These are phyloP conservation scores for Lepidochrysops patricia DNA, from an alignment of 2,888 invertebrate species.

Conservation along the genomic window DNA sequence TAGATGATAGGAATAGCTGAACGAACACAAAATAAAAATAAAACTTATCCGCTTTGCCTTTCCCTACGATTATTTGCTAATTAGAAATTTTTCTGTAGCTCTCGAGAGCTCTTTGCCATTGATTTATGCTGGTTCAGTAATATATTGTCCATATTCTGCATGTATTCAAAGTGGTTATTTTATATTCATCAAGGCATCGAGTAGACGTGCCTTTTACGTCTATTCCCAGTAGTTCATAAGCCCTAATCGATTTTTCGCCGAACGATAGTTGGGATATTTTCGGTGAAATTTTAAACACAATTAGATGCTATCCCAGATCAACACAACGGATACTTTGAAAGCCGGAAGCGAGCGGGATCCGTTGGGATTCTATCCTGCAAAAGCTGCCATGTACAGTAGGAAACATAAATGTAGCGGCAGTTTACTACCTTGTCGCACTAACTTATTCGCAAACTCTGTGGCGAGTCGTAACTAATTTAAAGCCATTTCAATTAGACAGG, in stretches of 20 bases:
- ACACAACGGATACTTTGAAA: constrained; percentile 7
- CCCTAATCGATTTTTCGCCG: not conserved
- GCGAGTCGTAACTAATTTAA: not conserved
- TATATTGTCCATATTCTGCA: not conserved
- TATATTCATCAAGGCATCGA: too few relatives aligned
- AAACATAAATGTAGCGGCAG: not conserved
- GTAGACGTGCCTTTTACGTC: not conserved
- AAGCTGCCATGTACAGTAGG: not conserved
- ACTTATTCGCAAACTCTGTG: not conserved
- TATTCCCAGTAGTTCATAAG: not conserved
- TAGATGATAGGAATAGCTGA: not conserved
- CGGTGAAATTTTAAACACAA: constrained; percentile 11
- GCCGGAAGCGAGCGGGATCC: not conserved
- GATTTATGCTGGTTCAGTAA: not conserved
- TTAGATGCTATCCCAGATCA: constrained; percentile 9
- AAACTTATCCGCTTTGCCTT: not conserved
- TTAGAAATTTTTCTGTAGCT: not conserved
- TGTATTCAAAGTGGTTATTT: too few relatives aligned
- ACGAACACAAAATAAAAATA: not conserved
- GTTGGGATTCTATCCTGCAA: constrained; percentile 1
- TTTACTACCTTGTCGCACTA: constrained; percentile 1
- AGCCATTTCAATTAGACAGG: not conserved
- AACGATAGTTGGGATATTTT: not conserved
- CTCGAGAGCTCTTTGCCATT: not conserved
- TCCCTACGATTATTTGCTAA: not conserved